Percentiles rank a stretch among this genome's conserved stretches.
These are phyloP conservation scores for Hymenopus coronatus DNA, from an alignment of 2,888 invertebrate species.

Conservation along the genomic window DNA sequence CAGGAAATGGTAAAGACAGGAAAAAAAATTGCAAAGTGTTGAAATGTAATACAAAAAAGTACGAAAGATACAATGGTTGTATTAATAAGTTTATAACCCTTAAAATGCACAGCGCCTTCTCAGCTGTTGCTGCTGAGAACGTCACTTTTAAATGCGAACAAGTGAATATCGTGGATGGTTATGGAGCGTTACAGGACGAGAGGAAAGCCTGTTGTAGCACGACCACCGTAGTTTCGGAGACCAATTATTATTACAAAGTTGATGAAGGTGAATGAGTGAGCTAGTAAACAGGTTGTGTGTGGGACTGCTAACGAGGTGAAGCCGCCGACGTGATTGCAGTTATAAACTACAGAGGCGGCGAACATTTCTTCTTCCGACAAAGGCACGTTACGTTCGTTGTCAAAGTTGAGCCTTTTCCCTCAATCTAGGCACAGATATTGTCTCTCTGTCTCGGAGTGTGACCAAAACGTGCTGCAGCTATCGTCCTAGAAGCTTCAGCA, in stretches of 20 bases:
- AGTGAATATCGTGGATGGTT: too few species aligned
- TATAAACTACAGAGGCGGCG: background rate
- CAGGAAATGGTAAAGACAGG: too few species aligned
- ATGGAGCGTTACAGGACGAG: background rate
- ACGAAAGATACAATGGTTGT: too few species aligned
- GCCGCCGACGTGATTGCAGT: background rate
- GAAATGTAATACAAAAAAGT: too few species aligned
- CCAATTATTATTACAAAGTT: background rate
- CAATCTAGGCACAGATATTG: too few species aligned
- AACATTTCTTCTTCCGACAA: background rate
- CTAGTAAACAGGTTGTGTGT: background rate
- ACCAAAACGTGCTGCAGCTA: too few species aligned
- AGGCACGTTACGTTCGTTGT: background rate
- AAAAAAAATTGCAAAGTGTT: background rate
- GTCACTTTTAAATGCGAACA: too few species aligned
- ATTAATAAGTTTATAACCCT: too few species aligned
- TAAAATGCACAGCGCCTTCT: too few species aligned
- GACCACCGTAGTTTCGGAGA: background rate
- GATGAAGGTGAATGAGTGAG: background rate
- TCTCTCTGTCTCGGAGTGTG: too few species aligned
- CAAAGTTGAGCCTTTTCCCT: background rate
- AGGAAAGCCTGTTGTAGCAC: background rate
- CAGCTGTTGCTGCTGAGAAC: too few species aligned
- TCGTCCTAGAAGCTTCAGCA: too few species aligned
- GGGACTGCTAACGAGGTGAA: conserved; percentile 4